Conservation (phyloP, 2,113 vertebrate species). For the Rhagologus leucostigma region DNA sequence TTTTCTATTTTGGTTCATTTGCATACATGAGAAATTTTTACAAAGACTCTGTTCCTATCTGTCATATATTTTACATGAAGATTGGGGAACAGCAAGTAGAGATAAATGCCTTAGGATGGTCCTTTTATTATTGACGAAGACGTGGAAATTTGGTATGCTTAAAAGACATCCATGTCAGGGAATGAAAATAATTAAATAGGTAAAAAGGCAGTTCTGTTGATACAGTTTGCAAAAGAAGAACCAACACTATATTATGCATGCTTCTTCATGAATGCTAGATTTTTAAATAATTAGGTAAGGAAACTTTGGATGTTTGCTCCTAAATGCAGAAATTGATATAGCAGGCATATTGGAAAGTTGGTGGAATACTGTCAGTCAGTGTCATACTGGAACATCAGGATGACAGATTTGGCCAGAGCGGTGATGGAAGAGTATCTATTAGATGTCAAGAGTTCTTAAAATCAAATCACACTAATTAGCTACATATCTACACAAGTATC, state of each 20-base stretch:
- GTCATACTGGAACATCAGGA: not conserved
- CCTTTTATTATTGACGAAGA: not conserved
- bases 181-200: not conserved
- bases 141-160: not conserved
- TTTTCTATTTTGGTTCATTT: not conserved
- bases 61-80: not conserved
- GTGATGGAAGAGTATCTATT: not conserved
- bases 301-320: not conserved
- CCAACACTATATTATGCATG: not conserved
- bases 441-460: not conserved
- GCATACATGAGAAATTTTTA: not conserved
- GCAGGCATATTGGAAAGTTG: not conserved
- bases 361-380: not conserved
- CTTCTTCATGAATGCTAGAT: not conserved
- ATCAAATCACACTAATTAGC: not conserved
- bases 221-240: not conserved
- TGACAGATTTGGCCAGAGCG: not conserved
- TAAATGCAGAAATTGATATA: not conserved
- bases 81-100: not conserved
- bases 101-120: not conserved
- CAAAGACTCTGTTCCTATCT: not conserved
- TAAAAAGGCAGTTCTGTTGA: not conserved
- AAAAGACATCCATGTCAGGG: not conserved
- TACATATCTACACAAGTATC: not conserved
- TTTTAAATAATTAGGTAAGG: not conserved